Evolutionary conservation across 1,140 invertebrate species (phyloP).

Genomic region (Papilio dardanus): DNA sequence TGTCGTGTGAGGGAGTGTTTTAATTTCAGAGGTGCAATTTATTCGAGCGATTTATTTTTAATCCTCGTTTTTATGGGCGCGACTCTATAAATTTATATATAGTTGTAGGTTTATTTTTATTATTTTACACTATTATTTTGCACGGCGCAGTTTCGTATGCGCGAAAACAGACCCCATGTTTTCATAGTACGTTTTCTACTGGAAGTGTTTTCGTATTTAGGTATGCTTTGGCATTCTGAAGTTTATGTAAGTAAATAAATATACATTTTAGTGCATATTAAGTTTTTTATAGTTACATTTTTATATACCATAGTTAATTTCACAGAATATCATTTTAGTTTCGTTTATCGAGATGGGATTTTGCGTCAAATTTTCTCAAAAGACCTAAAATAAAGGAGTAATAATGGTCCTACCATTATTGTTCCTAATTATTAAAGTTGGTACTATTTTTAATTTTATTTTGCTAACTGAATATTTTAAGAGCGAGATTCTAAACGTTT

Average conservation of each 20-base stretch:
- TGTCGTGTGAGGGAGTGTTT: conserved; percentile 78
- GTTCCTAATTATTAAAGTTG: no score
- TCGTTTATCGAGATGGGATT: no score
- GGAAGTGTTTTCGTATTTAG: not conserved
- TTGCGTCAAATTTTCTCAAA: no score
- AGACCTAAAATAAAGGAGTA: no score
- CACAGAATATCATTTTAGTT: no score
- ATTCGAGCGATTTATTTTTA: conserved; percentile 83
- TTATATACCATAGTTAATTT: no score
- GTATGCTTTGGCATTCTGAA: not conserved
- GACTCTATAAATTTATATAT: conserved; percentile 79
- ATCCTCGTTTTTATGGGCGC: conserved; percentile 80
- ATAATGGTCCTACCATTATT: no score
- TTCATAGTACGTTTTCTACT: not conserved
- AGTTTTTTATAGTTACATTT: no score
- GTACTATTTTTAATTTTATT: no score
- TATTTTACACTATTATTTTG: conserved; percentile 36
- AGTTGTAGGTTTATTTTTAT: conserved; percentile 75
- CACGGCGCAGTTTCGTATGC: conserved; percentile 31
- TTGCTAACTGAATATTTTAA: not conserved
- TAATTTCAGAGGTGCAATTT: conserved; percentile 82
- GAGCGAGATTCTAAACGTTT: not conserved
- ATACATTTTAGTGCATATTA: no score
- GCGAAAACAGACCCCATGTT: conserved; percentile 3
- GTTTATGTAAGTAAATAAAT: not conserved